phyloP scores from a whole-genome alignment of 64 coral and sea anemone species.

The Hydrozoanthus tunicans region DNA sequence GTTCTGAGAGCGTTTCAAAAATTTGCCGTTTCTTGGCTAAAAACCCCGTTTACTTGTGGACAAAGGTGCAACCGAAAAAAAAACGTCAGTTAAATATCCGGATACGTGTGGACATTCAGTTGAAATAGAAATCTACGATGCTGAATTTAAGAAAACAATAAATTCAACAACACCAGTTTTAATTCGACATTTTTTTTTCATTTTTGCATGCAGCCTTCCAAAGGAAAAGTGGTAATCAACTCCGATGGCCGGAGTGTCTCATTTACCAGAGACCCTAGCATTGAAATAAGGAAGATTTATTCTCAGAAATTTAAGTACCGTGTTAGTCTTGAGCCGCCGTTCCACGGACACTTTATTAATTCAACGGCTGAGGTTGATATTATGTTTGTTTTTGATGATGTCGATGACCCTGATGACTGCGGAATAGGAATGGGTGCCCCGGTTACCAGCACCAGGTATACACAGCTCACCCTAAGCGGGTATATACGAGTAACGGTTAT shows the following conservation, averaged over 20 bases:
- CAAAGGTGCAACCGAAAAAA: no score
- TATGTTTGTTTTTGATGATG: conserved; percentile 35
- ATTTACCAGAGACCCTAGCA: conserved; percentile 39
- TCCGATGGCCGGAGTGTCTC: conserved; percentile 65
- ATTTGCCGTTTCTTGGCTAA: no score
- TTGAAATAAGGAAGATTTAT: conserved; percentile 24
- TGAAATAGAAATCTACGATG: no score
- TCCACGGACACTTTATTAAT: not conserved
- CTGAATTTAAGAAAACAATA: no score
- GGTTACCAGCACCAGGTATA: conserved; percentile 32
- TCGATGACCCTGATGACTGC: conserved; percentile 45
- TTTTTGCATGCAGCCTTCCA: conserved; percentile 58
- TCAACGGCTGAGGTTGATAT: conserved; percentile 24
- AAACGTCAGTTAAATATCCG: no score
- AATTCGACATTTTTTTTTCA: not conserved
- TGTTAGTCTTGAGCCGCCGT: conserved; percentile 40
- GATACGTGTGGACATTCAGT: no score
- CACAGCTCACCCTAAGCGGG: not conserved
- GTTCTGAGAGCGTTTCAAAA: no score
- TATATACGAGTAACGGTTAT: no score
- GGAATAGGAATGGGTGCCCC: not conserved
- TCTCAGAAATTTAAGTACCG: conserved; percentile 66
- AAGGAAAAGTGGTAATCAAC: conserved; percentile 71
- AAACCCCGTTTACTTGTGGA: no score
- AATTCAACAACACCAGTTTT: not conserved